Evolutionary conservation across 2,113 vertebrate species (phyloP).

Genomic region (Petromus typicus): DNA sequence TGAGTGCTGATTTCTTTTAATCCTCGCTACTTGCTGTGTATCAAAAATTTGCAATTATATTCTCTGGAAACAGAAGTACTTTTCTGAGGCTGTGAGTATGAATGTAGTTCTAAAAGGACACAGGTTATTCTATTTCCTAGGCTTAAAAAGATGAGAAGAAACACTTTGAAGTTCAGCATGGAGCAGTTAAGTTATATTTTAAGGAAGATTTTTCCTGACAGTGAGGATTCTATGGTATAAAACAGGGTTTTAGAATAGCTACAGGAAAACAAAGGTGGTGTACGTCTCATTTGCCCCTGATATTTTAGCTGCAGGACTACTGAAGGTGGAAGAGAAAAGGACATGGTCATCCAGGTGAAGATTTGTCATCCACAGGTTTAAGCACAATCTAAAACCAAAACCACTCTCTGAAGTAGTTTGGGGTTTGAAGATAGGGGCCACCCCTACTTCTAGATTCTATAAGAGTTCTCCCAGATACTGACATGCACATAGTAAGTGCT

Average conservation of each 20-base stretch:
- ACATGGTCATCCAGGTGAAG: background rate
- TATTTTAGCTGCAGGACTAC: background rate
- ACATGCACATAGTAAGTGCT: background rate
- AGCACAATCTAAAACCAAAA: background rate
- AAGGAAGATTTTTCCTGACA: constrained; percentile 32
- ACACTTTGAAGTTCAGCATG: constrained; percentile 10
- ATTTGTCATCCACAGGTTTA: background rate
- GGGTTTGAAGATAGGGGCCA: background rate
- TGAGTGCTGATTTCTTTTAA: background rate
- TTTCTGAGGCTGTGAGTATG: constrained; percentile 34
- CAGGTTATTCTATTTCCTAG: constrained; percentile 13
- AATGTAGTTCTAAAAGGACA: background rate
- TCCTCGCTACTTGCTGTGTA: background rate
- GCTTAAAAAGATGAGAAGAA: constrained; percentile 50
- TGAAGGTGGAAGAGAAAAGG: background rate
- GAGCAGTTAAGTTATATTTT: constrained; percentile 45
- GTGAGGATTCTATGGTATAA: constrained; percentile 27
- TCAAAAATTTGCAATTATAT: background rate
- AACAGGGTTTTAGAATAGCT: background rate
- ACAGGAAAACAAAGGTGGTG: background rate
- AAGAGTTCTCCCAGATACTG: background rate
- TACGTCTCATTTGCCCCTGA: background rate
- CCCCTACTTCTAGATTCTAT: background rate
- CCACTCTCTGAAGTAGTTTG: background rate
- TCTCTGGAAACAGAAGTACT: constrained; percentile 9